Base-by-base conservation (phyloP, 1,140 invertebrate species). In the Pissodes strobi region DNA sequence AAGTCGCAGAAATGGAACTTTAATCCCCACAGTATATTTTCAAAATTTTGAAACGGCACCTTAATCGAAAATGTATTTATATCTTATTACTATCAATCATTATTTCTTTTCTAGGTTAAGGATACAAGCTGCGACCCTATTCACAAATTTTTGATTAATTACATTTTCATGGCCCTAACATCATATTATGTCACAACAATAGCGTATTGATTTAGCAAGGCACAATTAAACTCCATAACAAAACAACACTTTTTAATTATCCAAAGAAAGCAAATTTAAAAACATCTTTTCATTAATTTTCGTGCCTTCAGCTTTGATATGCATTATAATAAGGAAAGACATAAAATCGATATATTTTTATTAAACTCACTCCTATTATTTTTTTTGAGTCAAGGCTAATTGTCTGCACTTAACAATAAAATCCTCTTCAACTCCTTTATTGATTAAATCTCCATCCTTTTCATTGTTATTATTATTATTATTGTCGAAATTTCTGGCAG, bases 331-430 rank as follows among this genome's bases (percentile, higher is more conserved):
- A 48, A 48, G 45, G n/a, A 23, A 48, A 22, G 45, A 48, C 45
- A 48, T 17, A 23, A 48, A 48, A 48, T 48, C 45, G 21, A 48
- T 30, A 19, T 12, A 19, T 23, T 23, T n/a, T n/a, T 46, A 22
- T 21, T 46, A 23, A 55, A 38, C 15, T 17, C 19, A 18, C 13
- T 12, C 25, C 23, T 53, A 58, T 51, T 17, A 27, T 15, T 58
- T 55, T 58, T 67, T 67, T 19, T 56, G 46, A 12, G 37, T 56
- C 30, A 70, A 55, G 9, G 67, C 69, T 52, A 71, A 61, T 52
- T 71, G 67, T 19, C 45, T 60, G 41, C 69, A 71, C 18, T 53
- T 57, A 39, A 71, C 64, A 49, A 69, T 61, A 49, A 71, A 71
- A 49, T 71, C 64, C 13, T 71, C 62, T 18, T 68, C 59, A n/a